Evolutionary conservation across 2,888 invertebrate species (phyloP), one percentile per base, ranked within the genome.

Genomic region (Glomeris marginata): DNA sequence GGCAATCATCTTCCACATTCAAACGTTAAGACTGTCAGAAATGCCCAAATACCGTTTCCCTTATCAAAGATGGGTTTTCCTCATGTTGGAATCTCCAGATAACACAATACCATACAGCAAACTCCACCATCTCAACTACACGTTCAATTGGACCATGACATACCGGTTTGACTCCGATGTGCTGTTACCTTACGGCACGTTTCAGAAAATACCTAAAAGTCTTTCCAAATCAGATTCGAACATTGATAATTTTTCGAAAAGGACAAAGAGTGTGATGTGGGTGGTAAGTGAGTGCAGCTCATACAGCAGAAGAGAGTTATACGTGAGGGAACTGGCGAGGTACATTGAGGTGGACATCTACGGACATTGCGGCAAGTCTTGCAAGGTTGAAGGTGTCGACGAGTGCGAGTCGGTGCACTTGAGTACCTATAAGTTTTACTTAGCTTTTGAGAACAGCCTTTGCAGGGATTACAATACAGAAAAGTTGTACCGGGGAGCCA

Each of bases 101-200:
- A 6, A 42, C 22, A 49, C 55, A n/a, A 52, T 52, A 42, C 20
- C 52, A 2, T 28, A 28, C 28, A 47, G n/a, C 16, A 51, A 57
- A 28, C 35, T 57, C 18, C 15, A 35, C 13, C 46, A 22, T 34
- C 47, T 56, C 11, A 41, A 52, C n/a, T 47, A 45, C 10, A 13
- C 54, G 42, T 64, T 64, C 57, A 62, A 64, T 47, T 63, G 62
- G 63, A 61, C 61, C 2, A 58, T 59, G 55, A 61, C 63, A 2
- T 58, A 58, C 46, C 50, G 61, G 2, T 45, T 44, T 21, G 52
- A 58, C 2, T 61, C 64, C 2, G 60, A 65, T 50, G 55, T 61
- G 13, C 55, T 55, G 35, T 53, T 57, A 49, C 59, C 58, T 33
- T 63, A 63, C 49, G 63, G 64, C 8, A 52, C 28, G 28, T 28